Base-by-base conservation (phyloP, 1,140 invertebrate species). In the Eriosoma lanigerum region DNA sequence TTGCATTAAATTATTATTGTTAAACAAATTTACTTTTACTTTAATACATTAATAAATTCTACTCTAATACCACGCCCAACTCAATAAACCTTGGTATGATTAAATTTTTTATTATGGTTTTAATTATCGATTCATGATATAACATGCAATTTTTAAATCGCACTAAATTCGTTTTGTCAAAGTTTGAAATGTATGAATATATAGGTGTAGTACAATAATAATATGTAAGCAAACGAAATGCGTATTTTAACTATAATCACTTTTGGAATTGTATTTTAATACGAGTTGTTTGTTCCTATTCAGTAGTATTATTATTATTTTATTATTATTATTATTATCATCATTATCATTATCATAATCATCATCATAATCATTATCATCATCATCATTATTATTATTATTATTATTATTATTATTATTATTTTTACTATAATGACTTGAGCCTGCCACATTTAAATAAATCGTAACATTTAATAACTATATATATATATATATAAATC, bases 351-450 rank as follows among this genome's bases (percentile, higher is more conserved):
- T 75, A 75, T 75, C 58, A 75, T 78, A 76, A 75, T 75, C 29
- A 73, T 54, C 54, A 54, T 70, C 24, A 70, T 70, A n/a, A n/a
- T n/a, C n/a, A 76, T 76, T 58, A 75, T 75, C 29, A 73, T 54
- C 54, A 54, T 70, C 24, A 70, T 70, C 52, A 72, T 50, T 72
- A 72, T 50, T 70, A 54, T 50, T 54, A 56, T 54, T 56, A 62
- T 75, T 56, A 76, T 44, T 17, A 44, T 62, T 19, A 78, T 72
- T 12, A 52, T 52, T 29, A 62, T 60, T 75, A 75, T 75, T 75
- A 75, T 78, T 78, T 78, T 78, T 78, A 78, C 56, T 78, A 78
- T 78, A 78, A 78, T 78, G 75, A 60, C 52, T 78, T 78, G 56
- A 60, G 21, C 75, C 73, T 78, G 38, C 56, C 46, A 72, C 46